Base-by-base conservation (phyloP, 2,113 vertebrate species). In the Caloenas nicobarica region DNA sequence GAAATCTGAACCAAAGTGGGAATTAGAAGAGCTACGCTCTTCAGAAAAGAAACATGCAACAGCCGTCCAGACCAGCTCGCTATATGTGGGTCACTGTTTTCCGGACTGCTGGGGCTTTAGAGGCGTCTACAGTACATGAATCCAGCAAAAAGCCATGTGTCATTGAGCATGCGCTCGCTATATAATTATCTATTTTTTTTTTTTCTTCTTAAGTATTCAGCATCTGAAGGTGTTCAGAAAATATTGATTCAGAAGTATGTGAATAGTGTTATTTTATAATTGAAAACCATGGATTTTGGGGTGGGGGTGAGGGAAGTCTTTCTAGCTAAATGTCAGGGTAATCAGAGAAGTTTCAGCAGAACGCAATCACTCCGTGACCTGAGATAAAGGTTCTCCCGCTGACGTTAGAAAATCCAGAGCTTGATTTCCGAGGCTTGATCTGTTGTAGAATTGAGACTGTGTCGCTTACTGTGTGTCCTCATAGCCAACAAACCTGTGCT, bases 211-310 rank as follows among this genome's bases (percentile, higher is more conserved):
- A 95, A 96, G 97, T 97, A 97, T 97, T 97, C 97, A 97, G 96
- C 97, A 97, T 97, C 97, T 97, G 96, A 97, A 97, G 82, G 93
- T 96, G 91, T 97, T 96, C 89, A 96, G 96, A 97, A 97, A 96
- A 97, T 97, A 96, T 4, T 97, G 94, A 96, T 97, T 96, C 91
- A 93, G 14, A 97, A 96, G 91, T 91, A 95, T 97, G 96, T 97
- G 96, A 96, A 96, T 96, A 95, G 96, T 95, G 72, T 96, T 96
- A 91, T 96, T 97, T 97, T 96, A 92, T 96, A 94, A 79, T 68
- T 46, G 44, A 91, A 94, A 92, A 69, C 68, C 86, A 0, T 92
- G 90, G 89, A 74, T 88, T 83, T 84, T 44, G 88, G 86, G 91
- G n/a, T 68, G 64, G 76, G 79, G 65, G n/a, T 31, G 56, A 88